phyloP scores from a whole-genome alignment of 1,140 invertebrate species.

The Neelides sp. region DNA sequence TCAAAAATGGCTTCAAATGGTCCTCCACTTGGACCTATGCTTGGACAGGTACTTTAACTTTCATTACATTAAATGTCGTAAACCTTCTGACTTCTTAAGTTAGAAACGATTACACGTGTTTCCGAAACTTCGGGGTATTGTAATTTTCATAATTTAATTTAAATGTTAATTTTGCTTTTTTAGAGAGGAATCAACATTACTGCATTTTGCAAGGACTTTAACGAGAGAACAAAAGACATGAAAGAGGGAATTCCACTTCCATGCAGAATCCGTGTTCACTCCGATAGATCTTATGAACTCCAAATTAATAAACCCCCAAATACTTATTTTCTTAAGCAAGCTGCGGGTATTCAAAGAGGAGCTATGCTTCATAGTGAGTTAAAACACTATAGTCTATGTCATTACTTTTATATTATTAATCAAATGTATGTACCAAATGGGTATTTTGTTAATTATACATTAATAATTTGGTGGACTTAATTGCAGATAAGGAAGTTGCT shows the following conservation, averaged over 20 bases:
- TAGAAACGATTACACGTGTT: too few species aligned
- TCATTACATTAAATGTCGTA: too few species aligned
- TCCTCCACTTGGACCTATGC: slow-evolving; percentile 77
- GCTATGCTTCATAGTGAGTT: slow-evolving; percentile 56
- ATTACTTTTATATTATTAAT: background rate
- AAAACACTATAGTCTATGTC: background rate
- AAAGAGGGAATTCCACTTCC: slow-evolving; percentile 87
- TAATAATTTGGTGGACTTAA: slow-evolving; percentile 16
- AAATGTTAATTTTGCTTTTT: slow-evolving; percentile 30
- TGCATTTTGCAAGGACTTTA: slow-evolving; percentile 96
- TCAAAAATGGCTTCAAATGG: slow-evolving; percentile 72
- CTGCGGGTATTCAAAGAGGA: slow-evolving; percentile 75
- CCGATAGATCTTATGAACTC: slow-evolving; percentile 76
- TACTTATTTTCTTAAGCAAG: slow-evolving; percentile 82
- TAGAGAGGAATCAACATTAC: slow-evolving; percentile 91
- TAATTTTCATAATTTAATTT: background rate
- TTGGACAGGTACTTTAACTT: slow-evolving; percentile 92
- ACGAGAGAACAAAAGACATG: slow-evolving; percentile 79
- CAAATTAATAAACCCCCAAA: slow-evolving; percentile 70
- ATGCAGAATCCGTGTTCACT: slow-evolving; percentile 61
- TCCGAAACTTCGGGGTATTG: too few species aligned
- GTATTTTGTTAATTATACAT: background rate
- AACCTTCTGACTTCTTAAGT: too few species aligned
- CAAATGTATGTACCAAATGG: background rate
- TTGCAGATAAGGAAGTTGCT: slow-evolving; percentile 56